Percentiles rank a stretch among this genome's conserved stretches.
These are phyloP conservation scores for Zygaena filipendulae DNA, from an alignment of 2,888 invertebrate species.

Conservation along the genomic window DNA sequence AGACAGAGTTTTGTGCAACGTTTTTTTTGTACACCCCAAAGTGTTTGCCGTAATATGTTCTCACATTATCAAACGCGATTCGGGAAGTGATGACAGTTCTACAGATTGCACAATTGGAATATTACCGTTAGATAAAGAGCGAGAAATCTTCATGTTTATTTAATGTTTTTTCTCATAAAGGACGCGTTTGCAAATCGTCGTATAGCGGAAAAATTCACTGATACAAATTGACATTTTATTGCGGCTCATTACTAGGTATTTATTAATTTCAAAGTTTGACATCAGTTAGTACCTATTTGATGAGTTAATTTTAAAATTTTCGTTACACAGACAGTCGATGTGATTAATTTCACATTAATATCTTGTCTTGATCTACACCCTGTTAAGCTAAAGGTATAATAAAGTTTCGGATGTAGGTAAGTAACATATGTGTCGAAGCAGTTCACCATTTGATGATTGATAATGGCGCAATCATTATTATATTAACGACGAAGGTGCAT, in stretches of 20 bases:
- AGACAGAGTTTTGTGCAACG: constrained; percentile 46
- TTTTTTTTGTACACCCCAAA: constrained; percentile 49
- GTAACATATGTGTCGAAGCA: constrained; percentile 30
- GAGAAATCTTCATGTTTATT: too few relatives aligned
- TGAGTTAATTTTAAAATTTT: background rate
- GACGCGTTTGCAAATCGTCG: too few relatives aligned
- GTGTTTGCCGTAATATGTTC: constrained; percentile 69
- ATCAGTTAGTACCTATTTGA: too few relatives aligned
- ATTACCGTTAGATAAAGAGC: constrained; percentile 48
- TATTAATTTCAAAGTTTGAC: too few relatives aligned
- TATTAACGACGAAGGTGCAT: constrained; percentile 30
- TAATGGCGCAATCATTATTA: constrained; percentile 35
- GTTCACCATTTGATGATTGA: constrained; percentile 41
- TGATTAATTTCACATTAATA: background rate
- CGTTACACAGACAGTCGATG: background rate
- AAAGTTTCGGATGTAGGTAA: constrained; percentile 9
- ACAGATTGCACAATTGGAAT: constrained; percentile 36
- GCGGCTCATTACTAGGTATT: too few relatives aligned
- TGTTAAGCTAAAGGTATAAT: too few relatives aligned
- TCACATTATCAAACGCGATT: constrained; percentile 47
- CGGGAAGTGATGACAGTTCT: constrained; percentile 61
- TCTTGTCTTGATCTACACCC: background rate
- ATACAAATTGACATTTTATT: too few relatives aligned
- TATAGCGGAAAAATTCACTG: too few relatives aligned
- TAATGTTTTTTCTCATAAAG: too few relatives aligned